Percentiles rank a stretch among this genome's conserved stretches.
phyloP scores from a whole-genome alignment of 2,797 vertebrate genomes.

The Rhodeus uyekii region DNA sequence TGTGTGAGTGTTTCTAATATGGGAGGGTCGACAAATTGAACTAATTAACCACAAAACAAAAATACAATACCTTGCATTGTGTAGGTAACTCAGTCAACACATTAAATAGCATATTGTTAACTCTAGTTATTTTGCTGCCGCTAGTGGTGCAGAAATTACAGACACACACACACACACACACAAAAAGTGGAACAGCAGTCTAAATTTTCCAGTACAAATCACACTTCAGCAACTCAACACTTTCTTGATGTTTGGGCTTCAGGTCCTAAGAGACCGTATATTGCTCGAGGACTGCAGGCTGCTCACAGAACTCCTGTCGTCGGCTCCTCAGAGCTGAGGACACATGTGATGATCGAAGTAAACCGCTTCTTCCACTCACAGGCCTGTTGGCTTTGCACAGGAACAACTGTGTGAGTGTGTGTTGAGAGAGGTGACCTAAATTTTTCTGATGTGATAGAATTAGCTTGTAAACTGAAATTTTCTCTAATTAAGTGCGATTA shows the following conservation, averaged over 20 bases:
- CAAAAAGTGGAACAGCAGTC: neutral
- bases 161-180: no score
- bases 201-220: conserved; percentile 24
- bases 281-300: neutral
- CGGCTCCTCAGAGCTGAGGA: conserved; percentile 18
- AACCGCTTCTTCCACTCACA: conserved; percentile 10
- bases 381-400: neutral
- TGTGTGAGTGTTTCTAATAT: no score
- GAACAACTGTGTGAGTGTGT: conserved; percentile 10
- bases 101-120: neutral
- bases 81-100: neutral
- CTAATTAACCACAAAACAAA: no score
- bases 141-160: neutral
- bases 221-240: neutral
- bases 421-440: conserved; percentile 35
- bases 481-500: conserved; percentile 44
- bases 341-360: conserved; percentile 16
- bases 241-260: conserved; percentile 2
- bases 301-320: conserved; percentile 18
- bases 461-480: conserved; percentile 40
- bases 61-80: neutral
- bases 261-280: neutral
- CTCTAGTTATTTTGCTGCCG: neutral
- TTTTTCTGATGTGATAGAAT: conserved; percentile 30
- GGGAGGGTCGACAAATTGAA: no score